Conservation (phyloP, 2,888 invertebrate genomes). For the Steinernema scapterisci region DNA sequence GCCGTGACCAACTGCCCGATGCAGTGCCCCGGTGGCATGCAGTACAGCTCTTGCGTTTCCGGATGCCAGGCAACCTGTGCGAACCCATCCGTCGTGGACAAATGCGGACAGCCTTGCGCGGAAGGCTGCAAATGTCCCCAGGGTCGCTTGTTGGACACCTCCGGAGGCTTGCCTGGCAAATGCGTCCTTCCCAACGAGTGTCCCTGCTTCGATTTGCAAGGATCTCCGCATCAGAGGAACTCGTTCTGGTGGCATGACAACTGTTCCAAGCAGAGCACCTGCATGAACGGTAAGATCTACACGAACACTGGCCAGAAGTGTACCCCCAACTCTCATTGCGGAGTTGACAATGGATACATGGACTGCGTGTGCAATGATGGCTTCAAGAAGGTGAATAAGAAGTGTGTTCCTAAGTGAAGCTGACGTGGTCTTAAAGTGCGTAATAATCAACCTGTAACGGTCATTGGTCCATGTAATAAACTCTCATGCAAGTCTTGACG, state of each 20-base stretch:
- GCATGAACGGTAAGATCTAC: not conserved
- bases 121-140: not conserved
- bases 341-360: constrained; percentile 1
- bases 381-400: not conserved
- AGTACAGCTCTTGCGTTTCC: not conserved
- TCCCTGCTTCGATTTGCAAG: not conserved
- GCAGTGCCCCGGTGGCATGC: not conserved
- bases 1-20: not conserved
- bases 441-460: too few relatives aligned
- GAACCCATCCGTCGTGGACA: not conserved
- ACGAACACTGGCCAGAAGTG: not conserved
- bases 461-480: too few relatives aligned
- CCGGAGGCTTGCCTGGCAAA: not conserved
- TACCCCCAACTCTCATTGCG: not conserved
- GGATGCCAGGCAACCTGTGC: not conserved
- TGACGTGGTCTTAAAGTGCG: too few relatives aligned
- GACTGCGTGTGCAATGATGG: not conserved
- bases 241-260: not conserved
- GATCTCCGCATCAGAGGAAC: not conserved
- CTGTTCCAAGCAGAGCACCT: not conserved
- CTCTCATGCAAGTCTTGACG: too few relatives aligned
- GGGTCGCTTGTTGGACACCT: not conserved
- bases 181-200: not conserved
- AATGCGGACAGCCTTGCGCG: not conserved
- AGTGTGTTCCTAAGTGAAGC: not conserved